Evolutionary conservation across 2,113 vertebrate genomes (phyloP).

Genomic region (Gasterosteus nipponicus): DNA sequence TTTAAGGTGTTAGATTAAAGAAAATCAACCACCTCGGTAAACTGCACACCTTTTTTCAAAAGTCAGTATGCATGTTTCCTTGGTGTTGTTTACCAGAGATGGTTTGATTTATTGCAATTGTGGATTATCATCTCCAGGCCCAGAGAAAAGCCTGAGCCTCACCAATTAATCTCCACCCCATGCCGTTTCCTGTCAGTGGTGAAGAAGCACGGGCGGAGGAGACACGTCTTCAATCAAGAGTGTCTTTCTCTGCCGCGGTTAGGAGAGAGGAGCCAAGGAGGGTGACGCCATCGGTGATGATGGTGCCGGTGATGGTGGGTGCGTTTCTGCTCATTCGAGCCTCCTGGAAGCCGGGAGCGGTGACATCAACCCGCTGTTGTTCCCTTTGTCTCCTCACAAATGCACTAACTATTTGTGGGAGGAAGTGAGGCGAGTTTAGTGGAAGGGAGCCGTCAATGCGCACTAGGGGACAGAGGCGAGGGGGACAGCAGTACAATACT

Average conservation of each 20-base stretch:
- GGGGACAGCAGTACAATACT: constrained; percentile 28
- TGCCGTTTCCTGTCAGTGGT: constrained; percentile 47
- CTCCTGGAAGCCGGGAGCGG: constrained; percentile 32
- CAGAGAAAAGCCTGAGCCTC: constrained; percentile 17
- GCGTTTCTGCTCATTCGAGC: constrained; percentile 28
- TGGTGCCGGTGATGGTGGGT: background rate
- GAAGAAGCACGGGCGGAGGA: constrained; percentile 55
- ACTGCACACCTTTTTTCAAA: constrained; percentile 5
- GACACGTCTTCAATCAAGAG: constrained; percentile 56
- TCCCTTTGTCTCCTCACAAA: constrained; percentile 50
- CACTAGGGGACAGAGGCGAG: constrained; percentile 4
- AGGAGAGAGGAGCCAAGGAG: constrained; percentile 18
- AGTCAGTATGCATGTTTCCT: constrained; percentile 25
- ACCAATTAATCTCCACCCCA: constrained; percentile 48
- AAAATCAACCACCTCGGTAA: constrained; percentile 2
- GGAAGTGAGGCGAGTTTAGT: constrained; percentile 24
- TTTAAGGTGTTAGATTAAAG: constrained; percentile 2
- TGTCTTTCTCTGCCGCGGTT: constrained; percentile 29
- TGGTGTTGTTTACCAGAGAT: constrained; percentile 55
- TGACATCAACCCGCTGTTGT: constrained; percentile 64
- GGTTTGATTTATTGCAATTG: constrained; percentile 65
- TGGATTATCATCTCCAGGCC: constrained; percentile 40
- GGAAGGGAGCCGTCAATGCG: constrained; percentile 22
- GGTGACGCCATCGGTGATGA: constrained; percentile 13
- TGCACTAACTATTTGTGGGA: constrained; percentile 65